Base-by-base conservation (phyloP, 2,113 vertebrate genomes). In the Brevimyrus niger region DNA sequence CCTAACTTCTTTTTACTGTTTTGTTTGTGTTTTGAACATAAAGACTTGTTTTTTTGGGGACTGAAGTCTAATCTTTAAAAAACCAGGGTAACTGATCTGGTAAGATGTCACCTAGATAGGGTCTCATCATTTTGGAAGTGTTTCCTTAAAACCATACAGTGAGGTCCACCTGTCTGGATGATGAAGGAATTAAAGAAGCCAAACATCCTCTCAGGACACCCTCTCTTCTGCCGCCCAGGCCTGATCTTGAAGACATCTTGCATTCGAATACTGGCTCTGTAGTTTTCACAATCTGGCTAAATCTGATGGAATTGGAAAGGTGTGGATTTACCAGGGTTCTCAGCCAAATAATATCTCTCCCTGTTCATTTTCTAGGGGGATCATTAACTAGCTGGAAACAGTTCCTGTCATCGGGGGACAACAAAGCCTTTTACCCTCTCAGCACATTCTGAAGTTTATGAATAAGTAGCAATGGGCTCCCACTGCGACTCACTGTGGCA, bases 381-480 rank as follows among this genome's bases (percentile, higher is more conserved):
- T 31, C 35, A 15, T 17, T 80, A 80, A 42, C 8, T n/a, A 53
- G 44, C 46, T 47, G n/a, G n/a, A 47, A 86, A 50, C 10, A 23
- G 44, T 21, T 48, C 82, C 21, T 42, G 50, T 53, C 23, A 48
- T 89, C n/a, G 31, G 65, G 46, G 47, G n/a, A 51, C 46, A 50
- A 7, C 19, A 88, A 47, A 50, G 7, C 15, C 44, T 35, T 46
- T 88, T 48, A 19, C 42, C 17, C 46, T 76, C 69, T 38, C 44
- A n/a, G 44, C 87, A 11, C 9, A 58, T 38, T 44, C 38, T 27
- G 50, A 38, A 11, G 42, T 55, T 58, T 42, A 27, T 21, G 92
- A 89, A 89, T 31, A n/a, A 76, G 91, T 90, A 88, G 89, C 9
- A 38, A 76, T 38, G 73, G 2, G 90, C 90, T 42, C 91, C 58